These are phyloP conservation scores for Dasyurus viverrinus DNA, from an alignment of 2,113 vertebrate genomes.

Conservation along the genomic window DNA sequence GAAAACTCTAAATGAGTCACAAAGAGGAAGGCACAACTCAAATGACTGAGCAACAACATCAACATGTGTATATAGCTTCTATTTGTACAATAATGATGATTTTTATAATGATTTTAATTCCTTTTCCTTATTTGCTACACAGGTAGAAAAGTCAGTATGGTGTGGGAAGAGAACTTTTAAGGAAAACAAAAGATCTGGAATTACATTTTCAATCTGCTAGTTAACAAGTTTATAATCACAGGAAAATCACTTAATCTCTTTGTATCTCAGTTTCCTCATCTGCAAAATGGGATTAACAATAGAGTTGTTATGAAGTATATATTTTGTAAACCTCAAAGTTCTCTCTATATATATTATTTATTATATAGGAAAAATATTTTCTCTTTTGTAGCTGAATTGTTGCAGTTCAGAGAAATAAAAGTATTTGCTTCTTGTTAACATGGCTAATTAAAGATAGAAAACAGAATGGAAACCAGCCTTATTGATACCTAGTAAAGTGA, in stretches of 20 bases:
- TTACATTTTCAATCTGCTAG: neutral
- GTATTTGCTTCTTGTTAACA: neutral
- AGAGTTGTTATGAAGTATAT: neutral
- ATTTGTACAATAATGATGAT: neutral
- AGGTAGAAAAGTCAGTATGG: neutral
- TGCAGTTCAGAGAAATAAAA: constrained; percentile 22
- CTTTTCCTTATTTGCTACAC: neutral
- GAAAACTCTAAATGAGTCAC: neutral
- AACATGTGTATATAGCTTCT: neutral
- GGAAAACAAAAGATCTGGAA: neutral
- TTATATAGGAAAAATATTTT: neutral
- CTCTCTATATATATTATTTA: neutral
- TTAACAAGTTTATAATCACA: neutral
- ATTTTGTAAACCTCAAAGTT: neutral
- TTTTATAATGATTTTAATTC: neutral
- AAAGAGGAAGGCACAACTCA: neutral
- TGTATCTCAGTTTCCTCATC: neutral
- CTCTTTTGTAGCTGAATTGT: neutral
- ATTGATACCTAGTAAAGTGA: neutral
- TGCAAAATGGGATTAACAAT: neutral
- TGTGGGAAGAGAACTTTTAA: neutral
- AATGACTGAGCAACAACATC: neutral
- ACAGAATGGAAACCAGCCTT: neutral
- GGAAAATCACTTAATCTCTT: neutral
- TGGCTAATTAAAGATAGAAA: neutral